A percentile compares a stretch with the other conserved stretches of the same genome.
Conservation (phyloP, 2,888 invertebrate species). For the Eueremaeus valkanovi region DNA sequence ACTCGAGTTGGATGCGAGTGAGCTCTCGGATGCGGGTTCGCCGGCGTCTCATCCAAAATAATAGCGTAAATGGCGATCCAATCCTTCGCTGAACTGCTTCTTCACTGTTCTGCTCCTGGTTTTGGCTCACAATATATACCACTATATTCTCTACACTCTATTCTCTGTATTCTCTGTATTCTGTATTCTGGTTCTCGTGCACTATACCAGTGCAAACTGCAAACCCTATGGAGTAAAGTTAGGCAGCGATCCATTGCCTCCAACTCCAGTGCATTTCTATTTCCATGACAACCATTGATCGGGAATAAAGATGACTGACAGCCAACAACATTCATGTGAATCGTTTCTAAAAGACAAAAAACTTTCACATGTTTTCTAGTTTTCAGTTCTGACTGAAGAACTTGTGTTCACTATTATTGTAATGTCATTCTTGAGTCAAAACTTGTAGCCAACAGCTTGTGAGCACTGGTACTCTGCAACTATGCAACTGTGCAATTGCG, state of each 20-base stretch:
- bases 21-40: not conserved
- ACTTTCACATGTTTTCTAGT: slow-evolving; percentile 13
- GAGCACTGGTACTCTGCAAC: not conserved
- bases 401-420: not conserved
- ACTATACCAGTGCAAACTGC: no score
- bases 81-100: slow-evolving; percentile 16
- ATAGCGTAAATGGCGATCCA: not conserved
- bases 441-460: slow-evolving; percentile 7
- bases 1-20: not conserved
- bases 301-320: slow-evolving; percentile 3
- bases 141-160: no score
- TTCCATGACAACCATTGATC: not conserved
- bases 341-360: not conserved
- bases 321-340: slow-evolving; percentile 16
- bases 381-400: not conserved
- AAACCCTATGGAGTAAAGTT: slow-evolving; percentile 16
- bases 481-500: not conserved
- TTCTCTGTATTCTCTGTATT: not conserved
- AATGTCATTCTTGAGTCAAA: not conserved
- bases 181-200: not conserved
- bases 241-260: slow-evolving; percentile 4
- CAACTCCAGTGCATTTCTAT: not conserved
- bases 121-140: no score
- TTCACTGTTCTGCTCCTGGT: slow-evolving; percentile 7
- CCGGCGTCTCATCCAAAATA: not conserved